Conservation (phyloP, 2,888 invertebrate genomes). For the Lasioglossum malachurum region DNA sequence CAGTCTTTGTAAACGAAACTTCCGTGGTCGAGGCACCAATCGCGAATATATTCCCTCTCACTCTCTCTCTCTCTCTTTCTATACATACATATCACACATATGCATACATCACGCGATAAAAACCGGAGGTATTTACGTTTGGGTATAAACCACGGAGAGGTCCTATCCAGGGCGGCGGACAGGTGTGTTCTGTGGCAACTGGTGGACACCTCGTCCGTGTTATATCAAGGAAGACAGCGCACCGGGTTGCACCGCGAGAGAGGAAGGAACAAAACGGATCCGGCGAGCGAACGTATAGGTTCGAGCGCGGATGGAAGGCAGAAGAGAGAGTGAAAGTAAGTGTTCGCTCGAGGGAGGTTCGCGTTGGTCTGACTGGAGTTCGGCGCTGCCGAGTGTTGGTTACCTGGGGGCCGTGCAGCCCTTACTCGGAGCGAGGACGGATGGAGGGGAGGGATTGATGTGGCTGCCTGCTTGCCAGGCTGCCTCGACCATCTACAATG, state of each 20-base stretch:
- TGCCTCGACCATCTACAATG: slow-evolving; percentile 76
- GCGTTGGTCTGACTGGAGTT: slow-evolving; percentile 84
- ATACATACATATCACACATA: background rate
- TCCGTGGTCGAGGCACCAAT: background rate
- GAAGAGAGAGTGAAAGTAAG: slow-evolving; percentile 84
- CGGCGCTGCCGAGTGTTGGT: slow-evolving; percentile 81
- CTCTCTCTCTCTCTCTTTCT: no score
- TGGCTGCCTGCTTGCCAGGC: slow-evolving; percentile 68
- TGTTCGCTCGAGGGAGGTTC: slow-evolving; percentile 85
- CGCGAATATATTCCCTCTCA: background rate
- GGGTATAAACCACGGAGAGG: slow-evolving; percentile 25
- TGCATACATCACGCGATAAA: background rate
- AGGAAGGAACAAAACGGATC: slow-evolving; percentile 38
- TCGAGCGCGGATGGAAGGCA: slow-evolving; percentile 48
- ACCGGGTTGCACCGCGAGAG: slow-evolving; percentile 14
- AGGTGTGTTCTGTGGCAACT: slow-evolving; percentile 71
- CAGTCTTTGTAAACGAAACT: background rate
- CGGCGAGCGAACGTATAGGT: slow-evolving; percentile 2
- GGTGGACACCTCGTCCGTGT: slow-evolving; percentile 48
- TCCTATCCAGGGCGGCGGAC: slow-evolving; percentile 68
- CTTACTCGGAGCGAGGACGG: slow-evolving; percentile 75
- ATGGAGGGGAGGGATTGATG: slow-evolving; percentile 75
- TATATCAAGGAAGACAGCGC: slow-evolving; percentile 41
- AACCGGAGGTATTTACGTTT: slow-evolving; percentile 11
- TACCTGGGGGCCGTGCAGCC: slow-evolving; percentile 82